Evolutionary conservation across 2,888 invertebrate species (phyloP).

Genomic region (Hydriomena furcata): DNA sequence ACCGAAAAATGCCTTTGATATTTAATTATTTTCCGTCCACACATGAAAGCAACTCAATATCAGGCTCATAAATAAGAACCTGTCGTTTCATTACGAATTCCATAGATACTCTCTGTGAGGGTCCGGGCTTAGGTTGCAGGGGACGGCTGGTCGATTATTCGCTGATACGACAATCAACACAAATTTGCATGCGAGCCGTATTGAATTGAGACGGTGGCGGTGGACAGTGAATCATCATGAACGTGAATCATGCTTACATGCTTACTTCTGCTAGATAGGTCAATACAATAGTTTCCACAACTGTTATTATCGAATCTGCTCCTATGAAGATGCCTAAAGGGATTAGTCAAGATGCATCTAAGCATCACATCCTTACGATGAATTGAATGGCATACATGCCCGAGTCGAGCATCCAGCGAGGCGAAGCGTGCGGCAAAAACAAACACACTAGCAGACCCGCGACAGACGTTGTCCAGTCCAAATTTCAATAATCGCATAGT

Average conservation of each 20-base stretch:
- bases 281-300: not conserved
- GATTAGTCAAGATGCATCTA: too few species aligned
- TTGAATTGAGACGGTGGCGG: slow-evolving; percentile 69
- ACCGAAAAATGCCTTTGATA: slow-evolving; percentile 12
- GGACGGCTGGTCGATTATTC: slow-evolving; percentile 60
- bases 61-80: slow-evolving; percentile 17
- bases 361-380: too few species aligned
- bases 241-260: too few species aligned
- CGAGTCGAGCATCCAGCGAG: too few species aligned
- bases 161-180: slow-evolving; percentile 73
- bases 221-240: slow-evolving; percentile 52
- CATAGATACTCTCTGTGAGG: slow-evolving; percentile 27
- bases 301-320: too few species aligned
- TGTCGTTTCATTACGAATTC: slow-evolving; percentile 29
- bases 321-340: too few species aligned
- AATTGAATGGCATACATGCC: too few species aligned
- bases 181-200: slow-evolving; percentile 74
- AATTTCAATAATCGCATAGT: too few species aligned
- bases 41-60: slow-evolving; percentile 19
- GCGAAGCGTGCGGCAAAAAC: too few species aligned
- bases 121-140: slow-evolving; percentile 26
- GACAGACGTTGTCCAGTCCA: too few species aligned
- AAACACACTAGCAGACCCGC: too few species aligned
- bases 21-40: slow-evolving; percentile 9
- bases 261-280: not conserved